These are phyloP conservation scores for Drosophila subobscura DNA, from an alignment of 1,140 invertebrate genomes.

Conservation along the genomic window DNA sequence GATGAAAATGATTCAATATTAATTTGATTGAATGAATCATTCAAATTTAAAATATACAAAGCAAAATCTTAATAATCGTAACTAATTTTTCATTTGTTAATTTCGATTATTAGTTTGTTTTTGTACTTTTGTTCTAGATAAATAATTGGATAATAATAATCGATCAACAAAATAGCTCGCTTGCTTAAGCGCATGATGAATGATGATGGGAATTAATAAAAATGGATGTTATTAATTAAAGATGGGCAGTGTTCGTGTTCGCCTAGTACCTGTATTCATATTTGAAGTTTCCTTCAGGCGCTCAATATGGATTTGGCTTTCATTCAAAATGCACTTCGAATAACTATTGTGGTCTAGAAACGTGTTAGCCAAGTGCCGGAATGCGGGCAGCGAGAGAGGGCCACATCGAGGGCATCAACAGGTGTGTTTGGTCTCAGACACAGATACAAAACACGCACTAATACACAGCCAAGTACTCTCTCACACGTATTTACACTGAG, in stretches of 20 bases:
- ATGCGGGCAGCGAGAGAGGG: conserved; percentile 34
- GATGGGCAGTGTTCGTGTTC: background rate
- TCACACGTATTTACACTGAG: conserved; percentile 8
- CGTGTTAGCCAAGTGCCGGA: conserved; percentile 25
- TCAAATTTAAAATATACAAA: too few relatives aligned
- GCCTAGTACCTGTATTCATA: conserved; percentile 74
- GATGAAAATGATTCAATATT: too few relatives aligned
- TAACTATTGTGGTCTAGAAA: conserved; percentile 18
- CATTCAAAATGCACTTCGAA: conserved; percentile 31
- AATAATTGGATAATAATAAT: too few relatives aligned
- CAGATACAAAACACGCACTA: conserved; percentile 13
- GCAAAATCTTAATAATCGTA: too few relatives aligned
- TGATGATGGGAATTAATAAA: background rate
- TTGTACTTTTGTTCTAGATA: too few relatives aligned
- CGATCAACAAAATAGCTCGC: too few relatives aligned
- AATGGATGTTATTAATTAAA: background rate
- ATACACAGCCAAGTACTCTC: conserved; percentile 1
- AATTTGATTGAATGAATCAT: too few relatives aligned
- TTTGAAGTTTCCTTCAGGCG: conserved; percentile 70
- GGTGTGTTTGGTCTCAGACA: conserved; percentile 64
- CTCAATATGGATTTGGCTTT: conserved; percentile 54
- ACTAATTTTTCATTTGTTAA: too few relatives aligned
- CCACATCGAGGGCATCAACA: conserved; percentile 54
- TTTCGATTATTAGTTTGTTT: too few relatives aligned
- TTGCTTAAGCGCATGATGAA: too few relatives aligned